Evolutionary conservation across 2,888 invertebrate species (phyloP).

Genomic region (Gymnoscelis rufifasciata): DNA sequence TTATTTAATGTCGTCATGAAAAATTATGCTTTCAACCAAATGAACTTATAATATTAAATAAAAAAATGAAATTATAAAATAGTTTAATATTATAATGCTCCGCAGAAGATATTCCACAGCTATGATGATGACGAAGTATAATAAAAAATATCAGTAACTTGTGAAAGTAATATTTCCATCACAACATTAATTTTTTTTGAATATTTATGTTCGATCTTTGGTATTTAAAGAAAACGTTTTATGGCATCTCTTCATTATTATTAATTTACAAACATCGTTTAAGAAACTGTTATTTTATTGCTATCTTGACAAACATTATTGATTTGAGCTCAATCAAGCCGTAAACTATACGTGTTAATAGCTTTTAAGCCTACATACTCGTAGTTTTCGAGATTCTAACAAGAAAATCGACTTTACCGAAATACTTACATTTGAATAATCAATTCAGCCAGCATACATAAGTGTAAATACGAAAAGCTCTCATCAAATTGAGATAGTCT

Average conservation of each 20-base stretch:
- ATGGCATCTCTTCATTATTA: slow-evolving; percentile 42
- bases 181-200: not conserved
- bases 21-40: too few species aligned
- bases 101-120: too few species aligned
- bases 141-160: too few species aligned
- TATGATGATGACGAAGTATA: too few species aligned
- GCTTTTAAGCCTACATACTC: slow-evolving; percentile 38
- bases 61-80: too few species aligned
- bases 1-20: too few species aligned
- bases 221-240: slow-evolving; percentile 38
- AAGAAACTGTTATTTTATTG: slow-evolving; percentile 41
- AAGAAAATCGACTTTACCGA: slow-evolving; percentile 32
- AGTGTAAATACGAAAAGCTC: slow-evolving; percentile 37
- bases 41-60: too few species aligned
- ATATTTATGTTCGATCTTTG: slow-evolving; percentile 30
- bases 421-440: slow-evolving; percentile 39
- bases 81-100: too few species aligned
- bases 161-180: too few species aligned
- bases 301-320: slow-evolving; percentile 40
- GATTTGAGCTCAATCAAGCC: slow-evolving; percentile 44
- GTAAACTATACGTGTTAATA: slow-evolving; percentile 43
- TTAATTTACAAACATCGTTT: slow-evolving; percentile 45
- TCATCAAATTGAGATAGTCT: slow-evolving; percentile 34
- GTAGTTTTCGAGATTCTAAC: slow-evolving; percentile 34
- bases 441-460: slow-evolving; percentile 1